Evolutionary conservation across 1,140 invertebrate species (phyloP), one percentile per base, ranked within the genome.

Genomic region (Colletes latitarsis): DNA sequence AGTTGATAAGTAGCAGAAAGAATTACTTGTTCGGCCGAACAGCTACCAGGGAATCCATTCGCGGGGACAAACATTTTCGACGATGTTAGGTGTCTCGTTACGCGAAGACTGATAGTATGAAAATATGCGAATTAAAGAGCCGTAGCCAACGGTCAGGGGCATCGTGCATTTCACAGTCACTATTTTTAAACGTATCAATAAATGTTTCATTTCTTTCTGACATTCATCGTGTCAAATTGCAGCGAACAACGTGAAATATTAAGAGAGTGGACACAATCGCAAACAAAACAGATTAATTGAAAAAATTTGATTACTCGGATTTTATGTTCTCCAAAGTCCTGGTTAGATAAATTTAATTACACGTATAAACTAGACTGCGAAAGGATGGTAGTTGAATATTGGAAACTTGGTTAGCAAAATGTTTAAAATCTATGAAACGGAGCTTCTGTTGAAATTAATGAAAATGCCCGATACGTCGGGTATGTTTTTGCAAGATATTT

Each of bases 1-100:
- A 74, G 74, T 85, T 88, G 78, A 86, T 88, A 88, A 88, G 81
- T 81, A 74, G 71, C 19, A 64, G 69, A 68, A 77, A 74, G 76
- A 79, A 88, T 81, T 64, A 30, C 58, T 72, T 64, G 60, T 84
- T 84, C 72, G 67, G 63, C 39, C 64, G 53, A 80, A 39, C 63
- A 69, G 49, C 41, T 43, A n/a, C 43, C 17, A 12, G 14, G 6
- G 0, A 21, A 6, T 3, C 10, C 0, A 4, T 49, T 41, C 46
- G 46, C 17, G 2, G 9, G 14, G 8, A 17, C 30, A 21, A 75
- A 67, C 39, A 57, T 41, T n/a, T 41, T 64, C 21, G 17, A 10
- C 5, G 53, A 58, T 6, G 12, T 12, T 5, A 4, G 4, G 21
- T n/a, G 60, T 49, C 58, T 62, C 41, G 71, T 41, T 53, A n/a